Base-by-base conservation (phyloP, 1,140 invertebrate genomes). In the Colletes latitarsis region DNA sequence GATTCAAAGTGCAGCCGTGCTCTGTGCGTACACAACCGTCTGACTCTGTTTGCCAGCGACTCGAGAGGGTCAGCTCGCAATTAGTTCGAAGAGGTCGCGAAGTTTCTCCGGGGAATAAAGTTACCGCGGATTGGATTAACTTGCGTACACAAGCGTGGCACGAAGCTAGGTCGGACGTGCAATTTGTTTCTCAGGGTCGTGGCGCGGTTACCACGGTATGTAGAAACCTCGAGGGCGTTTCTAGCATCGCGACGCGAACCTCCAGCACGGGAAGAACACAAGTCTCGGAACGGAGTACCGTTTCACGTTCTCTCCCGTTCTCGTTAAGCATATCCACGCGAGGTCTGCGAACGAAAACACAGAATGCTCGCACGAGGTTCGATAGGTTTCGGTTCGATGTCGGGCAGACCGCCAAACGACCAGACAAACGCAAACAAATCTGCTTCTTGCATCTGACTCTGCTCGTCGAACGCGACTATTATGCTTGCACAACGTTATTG, bases 131-230 rank as follows among this genome's bases (percentile, higher is more conserved):
- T 82, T 46, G 43, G 75, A 77, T 77, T 71, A 77, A 71, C 19
- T 77, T 43, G 80, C 75, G 80, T 77, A 60, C 49, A 30, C 5
- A 46, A 69, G 15, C 66, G 43, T 39, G 49, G n/a, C 52, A 62
- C 10, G 53, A 19, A 30, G 52, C 30, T 68, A 67, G 46, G 71
- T 75, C 21, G 67, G 43, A 49, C 60, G 68, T 72, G 75, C 43
- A 77, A 78, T 78, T 82, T 53, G 75, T 72, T 82, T 57, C 66
- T 55, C 72, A 55, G 72, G 66, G 49, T 5, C 60, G 60, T 43
- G 12, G 30, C 15, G n/a, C 69, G 30, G 43, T 46, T 39, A 58
- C 52, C 60, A 4, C 39, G 41, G 43, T 53, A 62, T 30, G 30
- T 30, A 30, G 30, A 30, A 63, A 55, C 57, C 30, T 78, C 67